phyloP scores from a whole-genome alignment of 2,888 invertebrate genomes.

The Latheticus oryzae region DNA sequence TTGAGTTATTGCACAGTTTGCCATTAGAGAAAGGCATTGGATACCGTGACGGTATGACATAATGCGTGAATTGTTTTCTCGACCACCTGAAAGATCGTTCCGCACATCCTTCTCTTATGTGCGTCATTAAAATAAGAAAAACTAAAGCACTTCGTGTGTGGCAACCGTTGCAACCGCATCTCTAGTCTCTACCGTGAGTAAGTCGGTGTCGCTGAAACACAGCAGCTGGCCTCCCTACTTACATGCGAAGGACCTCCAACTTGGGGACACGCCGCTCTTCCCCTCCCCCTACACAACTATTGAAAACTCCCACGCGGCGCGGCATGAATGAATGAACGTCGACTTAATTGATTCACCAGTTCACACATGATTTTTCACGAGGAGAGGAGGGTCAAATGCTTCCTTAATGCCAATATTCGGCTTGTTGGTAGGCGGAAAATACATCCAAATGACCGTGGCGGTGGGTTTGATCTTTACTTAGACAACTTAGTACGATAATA shows the following conservation, averaged over 20 bases:
- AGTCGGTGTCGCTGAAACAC: conserved; percentile 23
- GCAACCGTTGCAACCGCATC: conserved; percentile 23
- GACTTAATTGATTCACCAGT: conserved; percentile 41
- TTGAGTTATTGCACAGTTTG: conserved; percentile 41
- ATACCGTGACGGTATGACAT: conserved; percentile 34
- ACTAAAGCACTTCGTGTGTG: conserved; percentile 38
- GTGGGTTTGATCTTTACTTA: too few species aligned
- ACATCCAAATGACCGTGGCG: conserved; percentile 18
- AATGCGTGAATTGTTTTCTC: conserved; percentile 35
- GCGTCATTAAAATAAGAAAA: conserved; percentile 8
- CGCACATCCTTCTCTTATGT: too few species aligned
- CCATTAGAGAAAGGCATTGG: conserved; percentile 32
- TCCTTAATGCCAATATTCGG: conserved; percentile 9
- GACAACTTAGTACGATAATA: too few species aligned
- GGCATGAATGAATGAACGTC: conserved; percentile 42
- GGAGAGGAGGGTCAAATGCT: conserved; percentile 23
- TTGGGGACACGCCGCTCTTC: conserved; percentile 22
- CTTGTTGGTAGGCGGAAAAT: conserved; percentile 21
- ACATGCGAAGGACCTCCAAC: conserved; percentile 37
- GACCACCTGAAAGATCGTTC: conserved; percentile 29
- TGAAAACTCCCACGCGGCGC: conserved; percentile 39
- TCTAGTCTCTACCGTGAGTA: background rate
- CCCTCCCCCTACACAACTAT: conserved; percentile 30
- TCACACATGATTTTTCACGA: conserved; percentile 37
- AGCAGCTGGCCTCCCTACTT: conserved; percentile 31